These are phyloP conservation scores for Dynastes grantii DNA, from an alignment of 2,888 invertebrate genomes.

Conservation along the genomic window DNA sequence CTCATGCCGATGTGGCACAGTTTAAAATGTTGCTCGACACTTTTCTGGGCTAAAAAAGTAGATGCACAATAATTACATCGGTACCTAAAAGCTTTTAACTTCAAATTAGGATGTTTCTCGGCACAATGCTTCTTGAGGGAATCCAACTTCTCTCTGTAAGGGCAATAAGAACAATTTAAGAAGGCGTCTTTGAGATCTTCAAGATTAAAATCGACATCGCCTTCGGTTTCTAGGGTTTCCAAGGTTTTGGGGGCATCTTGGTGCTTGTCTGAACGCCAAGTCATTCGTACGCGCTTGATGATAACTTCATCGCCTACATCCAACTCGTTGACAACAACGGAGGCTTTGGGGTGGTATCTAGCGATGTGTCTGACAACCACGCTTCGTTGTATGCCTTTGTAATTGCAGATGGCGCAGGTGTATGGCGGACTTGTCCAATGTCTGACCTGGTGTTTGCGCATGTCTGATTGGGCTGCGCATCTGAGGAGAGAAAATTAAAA, in stretches of 20 bases:
- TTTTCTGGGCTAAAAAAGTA: slow-evolving; percentile 58
- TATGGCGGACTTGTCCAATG: slow-evolving; percentile 72
- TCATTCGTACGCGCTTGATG: slow-evolving; percentile 30
- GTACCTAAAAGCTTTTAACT: slow-evolving; percentile 59
- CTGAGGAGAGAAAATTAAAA: neutral
- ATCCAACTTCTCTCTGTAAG: slow-evolving; percentile 63
- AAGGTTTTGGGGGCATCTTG: slow-evolving; percentile 30
- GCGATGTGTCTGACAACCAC: slow-evolving; percentile 64
- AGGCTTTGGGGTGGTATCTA: slow-evolving; percentile 58
- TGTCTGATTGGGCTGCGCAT: slow-evolving; percentile 51
- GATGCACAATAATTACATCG: slow-evolving; percentile 62
- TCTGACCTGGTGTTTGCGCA: slow-evolving; percentile 70
- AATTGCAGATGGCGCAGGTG: slow-evolving; percentile 70
- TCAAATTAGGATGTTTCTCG: slow-evolving; percentile 63
- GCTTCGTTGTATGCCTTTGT: slow-evolving; percentile 60
- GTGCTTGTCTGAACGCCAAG: slow-evolving; percentile 38
- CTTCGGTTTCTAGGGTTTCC: slow-evolving; percentile 29
- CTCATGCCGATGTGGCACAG: slow-evolving; percentile 61
- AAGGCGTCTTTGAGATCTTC: slow-evolving; percentile 35
- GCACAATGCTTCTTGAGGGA: slow-evolving; percentile 66
- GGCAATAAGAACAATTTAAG: slow-evolving; percentile 62
- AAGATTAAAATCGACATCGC: slow-evolving; percentile 7
- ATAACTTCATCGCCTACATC: slow-evolving; percentile 29
- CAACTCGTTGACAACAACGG: neutral
- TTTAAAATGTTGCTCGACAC: slow-evolving; percentile 61